Evolutionary conservation across 2,888 invertebrate genomes (phyloP), one percentile per base, ranked within the genome.

Genomic region (Polydesmus complanatus): DNA sequence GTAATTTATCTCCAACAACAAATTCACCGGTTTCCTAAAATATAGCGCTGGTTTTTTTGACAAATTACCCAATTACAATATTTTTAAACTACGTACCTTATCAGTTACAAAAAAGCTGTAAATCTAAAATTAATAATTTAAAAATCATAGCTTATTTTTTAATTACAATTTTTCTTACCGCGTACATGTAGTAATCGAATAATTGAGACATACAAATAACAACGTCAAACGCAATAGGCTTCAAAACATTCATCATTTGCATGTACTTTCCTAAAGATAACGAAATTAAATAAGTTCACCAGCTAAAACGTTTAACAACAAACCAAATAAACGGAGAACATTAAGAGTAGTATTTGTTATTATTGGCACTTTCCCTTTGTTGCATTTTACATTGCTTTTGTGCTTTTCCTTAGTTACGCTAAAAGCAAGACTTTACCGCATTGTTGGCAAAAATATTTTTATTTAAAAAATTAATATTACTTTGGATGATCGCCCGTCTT

Each of bases 321-420:
- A 66, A 74, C 76, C 77, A 68, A 77, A 73, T 63, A 93, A 86
- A 66, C 95, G 78, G 23, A 95, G 74, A 0, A 96, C 87, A 61
- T 90, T 91, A 18, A 96, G 73, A 0, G 92, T 88, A 0, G 95
- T 95, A 70, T 94, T 96, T 0, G 94, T 92, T 1, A 95, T 83
- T 69, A 90, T 83, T 0, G 84, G 78, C 52, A 11, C 8, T 14
- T 37, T 37, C 37, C 37, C 37, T 8, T 5, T 37, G 8, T 8
- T 14, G 14, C 14, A 8, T 37, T 37, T 37, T 37, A 37, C 14
- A 37, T 37, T 37, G 5, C 37, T 37, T 37, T 37, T 37, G 14
- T 37, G 37, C 14, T 37, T 37, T 37, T 37, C 37, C 8, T 5
- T 37, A 37, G 8, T 49, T 57, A 48, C 67, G 68, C 52, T 69